These are phyloP conservation scores for Lophotis ruficrista DNA, from an alignment of 2,113 vertebrate species.

Conservation along the genomic window DNA sequence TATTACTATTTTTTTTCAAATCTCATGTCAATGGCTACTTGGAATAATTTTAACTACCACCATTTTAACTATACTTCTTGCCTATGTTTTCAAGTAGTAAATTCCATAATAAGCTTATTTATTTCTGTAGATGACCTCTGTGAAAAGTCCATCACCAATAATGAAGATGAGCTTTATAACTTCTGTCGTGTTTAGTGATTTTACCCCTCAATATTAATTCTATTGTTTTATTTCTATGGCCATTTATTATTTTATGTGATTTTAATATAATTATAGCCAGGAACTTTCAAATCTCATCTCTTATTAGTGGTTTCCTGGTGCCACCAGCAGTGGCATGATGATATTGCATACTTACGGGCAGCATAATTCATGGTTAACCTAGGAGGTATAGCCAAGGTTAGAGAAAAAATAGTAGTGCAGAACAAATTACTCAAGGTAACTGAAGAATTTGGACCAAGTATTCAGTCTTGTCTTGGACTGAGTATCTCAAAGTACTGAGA, in stretches of 20 bases:
- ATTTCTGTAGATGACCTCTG: background rate
- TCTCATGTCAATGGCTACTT: background rate
- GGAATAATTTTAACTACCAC: background rate
- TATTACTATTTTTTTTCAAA: background rate
- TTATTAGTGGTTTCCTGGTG: constrained; percentile 63
- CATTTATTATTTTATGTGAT: background rate
- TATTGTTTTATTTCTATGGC: background rate
- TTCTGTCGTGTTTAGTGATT: background rate
- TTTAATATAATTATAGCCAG: constrained; percentile 30
- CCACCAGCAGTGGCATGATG: constrained; percentile 49
- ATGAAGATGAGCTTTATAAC: background rate
- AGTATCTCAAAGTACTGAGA: background rate
- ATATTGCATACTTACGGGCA: constrained; percentile 38
- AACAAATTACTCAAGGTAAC: background rate
- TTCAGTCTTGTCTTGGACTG: background rate
- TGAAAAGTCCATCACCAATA: background rate
- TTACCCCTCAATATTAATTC: background rate
- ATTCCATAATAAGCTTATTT: background rate
- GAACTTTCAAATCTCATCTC: constrained; percentile 21
- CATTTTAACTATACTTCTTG: background rate
- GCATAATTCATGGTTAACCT: background rate
- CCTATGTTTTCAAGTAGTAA: background rate
- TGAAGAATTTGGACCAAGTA: background rate
- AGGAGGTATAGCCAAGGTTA: background rate
- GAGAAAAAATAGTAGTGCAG: background rate